These are phyloP conservation scores for Sebastes diploproa DNA, from an alignment of 2,797 vertebrate genomes.

Conservation along the genomic window DNA sequence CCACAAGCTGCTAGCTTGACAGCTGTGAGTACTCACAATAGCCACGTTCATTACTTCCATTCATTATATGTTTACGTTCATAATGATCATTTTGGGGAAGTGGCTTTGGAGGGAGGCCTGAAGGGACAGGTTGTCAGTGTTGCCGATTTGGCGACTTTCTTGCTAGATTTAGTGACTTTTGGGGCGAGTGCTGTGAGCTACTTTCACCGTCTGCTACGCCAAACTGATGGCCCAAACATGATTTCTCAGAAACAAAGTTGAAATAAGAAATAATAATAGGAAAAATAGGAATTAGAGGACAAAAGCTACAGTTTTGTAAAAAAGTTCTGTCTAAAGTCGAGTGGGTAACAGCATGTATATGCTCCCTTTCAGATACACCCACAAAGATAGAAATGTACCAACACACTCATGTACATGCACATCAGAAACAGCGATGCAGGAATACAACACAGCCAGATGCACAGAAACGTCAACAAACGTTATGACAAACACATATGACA, in stretches of 20 bases:
- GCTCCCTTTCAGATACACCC: neutral
- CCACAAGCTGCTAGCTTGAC: too few species aligned
- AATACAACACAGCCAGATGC: neutral
- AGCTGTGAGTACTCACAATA: too few species aligned
- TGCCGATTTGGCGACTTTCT: too few species aligned
- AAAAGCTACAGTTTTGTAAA: neutral
- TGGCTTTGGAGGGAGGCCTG: too few species aligned
- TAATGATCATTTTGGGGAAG: too few species aligned
- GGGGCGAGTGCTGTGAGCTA: too few species aligned
- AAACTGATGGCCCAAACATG: neutral
- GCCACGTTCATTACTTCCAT: neutral
- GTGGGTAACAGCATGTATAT: neutral
- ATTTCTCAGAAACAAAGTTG: neutral
- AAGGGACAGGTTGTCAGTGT: too few species aligned
- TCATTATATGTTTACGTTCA: too few species aligned
- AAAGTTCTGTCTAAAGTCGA: neutral
- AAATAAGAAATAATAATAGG: neutral
- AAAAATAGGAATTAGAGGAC: neutral
- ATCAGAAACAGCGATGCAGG: neutral
- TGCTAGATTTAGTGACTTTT: too few species aligned
- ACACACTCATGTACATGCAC: neutral
- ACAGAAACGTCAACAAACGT: neutral
- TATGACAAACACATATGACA: neutral
- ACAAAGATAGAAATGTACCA: neutral
- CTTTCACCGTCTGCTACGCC: too few species aligned